Base-by-base conservation (phyloP, 2,113 vertebrate genomes). In the Carassius gibelio region DNA sequence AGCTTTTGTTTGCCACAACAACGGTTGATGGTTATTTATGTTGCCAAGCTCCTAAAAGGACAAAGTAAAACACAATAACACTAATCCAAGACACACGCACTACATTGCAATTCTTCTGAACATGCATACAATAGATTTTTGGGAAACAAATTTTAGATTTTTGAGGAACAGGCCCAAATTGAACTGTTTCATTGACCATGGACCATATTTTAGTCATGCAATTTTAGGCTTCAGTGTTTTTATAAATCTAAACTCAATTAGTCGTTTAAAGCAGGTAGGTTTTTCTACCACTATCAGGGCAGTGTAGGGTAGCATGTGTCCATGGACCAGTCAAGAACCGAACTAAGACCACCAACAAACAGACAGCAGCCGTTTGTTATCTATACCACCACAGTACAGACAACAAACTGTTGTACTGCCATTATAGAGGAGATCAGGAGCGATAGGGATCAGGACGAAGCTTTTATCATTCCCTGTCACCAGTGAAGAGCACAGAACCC, bases 401-500 rank as follows among this genome's bases (percentile, higher is more conserved):
- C 77, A 85, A 30, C 45, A 52, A 62, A 83, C 23, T 50, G 9
- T 50, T n/a, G 34, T 69, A 26, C 52, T n/a, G 1, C 52, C 52
- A 36, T 81, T 59, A 62, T 26, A 81, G 61, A 81, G 59, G 4
- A 81, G 42, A 19, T 2, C 11, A 10, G 59, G 38, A 72, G 50
- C 23, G 83, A 87, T 87, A 71, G 17, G 5, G 71, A 84, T 84
- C 86, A 81, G n/a, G 64, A 84, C 42, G 52, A 82, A 75, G 19
- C 57, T 81, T 48, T 84, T 87, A 87, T 87, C 86, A 78, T 21
- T 9, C 61, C 14, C 78, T 66, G 42, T 38, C 14, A 9, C 15
- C 50, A 59, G 8, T 17, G 68, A n/a, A 84, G n/a, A 81, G 86
- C 74, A 81, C 34, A 55, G 34, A 85, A 71, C 71, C 77, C 57